phyloP scores from a whole-genome alignment of 2,888 invertebrate genomes.

The Chymomyza fuscimana region DNA sequence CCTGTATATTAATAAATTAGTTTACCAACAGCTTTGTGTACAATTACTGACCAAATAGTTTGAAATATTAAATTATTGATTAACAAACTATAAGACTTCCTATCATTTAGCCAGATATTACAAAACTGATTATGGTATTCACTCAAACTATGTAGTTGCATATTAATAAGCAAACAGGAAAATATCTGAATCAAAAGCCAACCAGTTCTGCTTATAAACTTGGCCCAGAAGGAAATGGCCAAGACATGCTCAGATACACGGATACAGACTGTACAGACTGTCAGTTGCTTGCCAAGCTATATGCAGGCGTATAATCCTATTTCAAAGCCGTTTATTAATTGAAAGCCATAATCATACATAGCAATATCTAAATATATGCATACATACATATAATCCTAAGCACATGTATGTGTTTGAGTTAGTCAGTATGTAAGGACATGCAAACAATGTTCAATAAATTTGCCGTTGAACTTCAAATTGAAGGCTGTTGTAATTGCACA shows the following conservation, averaged over 20 bases:
- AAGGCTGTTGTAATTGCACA: conserved; percentile 6
- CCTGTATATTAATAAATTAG: neutral
- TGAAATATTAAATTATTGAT: neutral
- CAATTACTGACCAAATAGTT: neutral
- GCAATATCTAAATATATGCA: neutral
- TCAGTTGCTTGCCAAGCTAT: neutral
- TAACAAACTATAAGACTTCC: neutral
- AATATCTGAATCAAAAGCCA: neutral
- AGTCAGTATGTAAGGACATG: neutral
- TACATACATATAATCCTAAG: neutral
- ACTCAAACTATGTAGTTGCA: neutral
- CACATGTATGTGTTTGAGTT: conserved; percentile 1
- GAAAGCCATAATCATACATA: neutral
- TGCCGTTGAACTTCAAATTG: neutral
- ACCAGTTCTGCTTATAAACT: neutral
- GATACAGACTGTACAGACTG: neutral
- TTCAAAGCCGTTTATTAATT: conserved; percentile 2
- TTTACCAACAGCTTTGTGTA: neutral
- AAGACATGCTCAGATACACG: neutral
- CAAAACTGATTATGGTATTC: neutral
- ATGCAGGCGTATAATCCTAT: neutral
- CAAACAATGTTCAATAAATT: conserved; percentile 1
- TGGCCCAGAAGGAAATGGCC: neutral
- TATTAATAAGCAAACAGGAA: neutral
- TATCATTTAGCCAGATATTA: neutral